Evolutionary conservation across 2,888 invertebrate species (phyloP).

Genomic region (Oxyteleia sp.): DNA sequence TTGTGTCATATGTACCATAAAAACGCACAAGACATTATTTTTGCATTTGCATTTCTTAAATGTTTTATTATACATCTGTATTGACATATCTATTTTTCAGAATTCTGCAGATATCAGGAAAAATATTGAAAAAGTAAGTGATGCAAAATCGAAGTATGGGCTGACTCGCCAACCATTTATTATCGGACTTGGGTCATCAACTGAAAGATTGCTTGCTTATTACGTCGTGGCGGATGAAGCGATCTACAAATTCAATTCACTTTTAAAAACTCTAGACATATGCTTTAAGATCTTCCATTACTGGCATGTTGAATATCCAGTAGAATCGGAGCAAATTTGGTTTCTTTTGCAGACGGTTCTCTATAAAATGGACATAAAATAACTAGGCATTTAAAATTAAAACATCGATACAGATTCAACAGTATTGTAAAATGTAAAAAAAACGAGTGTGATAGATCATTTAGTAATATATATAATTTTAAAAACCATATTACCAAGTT

Average conservation of each 20-base stretch:
- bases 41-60: too few species aligned
- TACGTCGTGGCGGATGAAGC: conserved; percentile 25
- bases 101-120: too few species aligned
- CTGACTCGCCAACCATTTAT: conserved; percentile 27
- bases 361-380: conserved; percentile 26
- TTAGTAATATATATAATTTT: conserved; percentile 31
- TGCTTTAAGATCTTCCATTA: conserved; percentile 35
- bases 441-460: conserved; percentile 20
- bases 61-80: too few species aligned
- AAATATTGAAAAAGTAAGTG: too few species aligned
- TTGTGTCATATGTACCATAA: too few species aligned
- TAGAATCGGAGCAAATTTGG: conserved; percentile 44
- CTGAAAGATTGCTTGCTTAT: conserved; percentile 4
- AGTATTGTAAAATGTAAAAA: conserved; percentile 36
- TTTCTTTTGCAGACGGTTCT: conserved; percentile 30
- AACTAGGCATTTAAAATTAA: conserved; percentile 41
- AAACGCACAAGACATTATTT: too few species aligned
- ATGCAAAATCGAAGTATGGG: too few species aligned
- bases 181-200: conserved; percentile 22
- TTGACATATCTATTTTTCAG: too few species aligned
- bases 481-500: conserved; percentile 32
- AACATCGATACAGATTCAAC: conserved; percentile 21
- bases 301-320: conserved; percentile 31
- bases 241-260: conserved; percentile 8
- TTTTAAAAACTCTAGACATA: conserved; percentile 34